phyloP scores from a whole-genome alignment of 2,797 vertebrate species.

The Sebastes kiyomatsui region DNA sequence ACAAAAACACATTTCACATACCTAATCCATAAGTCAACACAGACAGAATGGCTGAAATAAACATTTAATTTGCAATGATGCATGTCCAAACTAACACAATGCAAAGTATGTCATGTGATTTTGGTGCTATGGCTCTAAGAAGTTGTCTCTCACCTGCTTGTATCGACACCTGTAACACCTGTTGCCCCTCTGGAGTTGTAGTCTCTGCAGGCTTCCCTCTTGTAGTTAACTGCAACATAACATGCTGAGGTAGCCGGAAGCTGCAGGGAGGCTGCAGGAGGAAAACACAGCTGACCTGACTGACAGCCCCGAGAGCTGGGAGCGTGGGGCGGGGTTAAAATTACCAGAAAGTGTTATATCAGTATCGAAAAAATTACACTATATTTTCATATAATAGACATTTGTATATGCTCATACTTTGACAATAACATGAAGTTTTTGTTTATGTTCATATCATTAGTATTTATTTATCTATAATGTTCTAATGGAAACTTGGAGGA shows the following conservation, averaged over 20 bases:
- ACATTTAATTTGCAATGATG: not conserved
- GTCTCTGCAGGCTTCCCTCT: not conserved
- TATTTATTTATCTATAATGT: not conserved
- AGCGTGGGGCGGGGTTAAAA: slow-evolving; percentile 44
- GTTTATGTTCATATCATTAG: not conserved
- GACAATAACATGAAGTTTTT: not conserved
- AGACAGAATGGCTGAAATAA: not conserved
- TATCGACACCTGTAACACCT: slow-evolving; percentile 8
- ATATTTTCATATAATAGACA: not conserved
- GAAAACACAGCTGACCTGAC: not conserved
- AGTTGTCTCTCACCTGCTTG: too few species aligned
- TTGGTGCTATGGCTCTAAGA: not conserved
- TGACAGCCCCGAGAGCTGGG: not conserved
- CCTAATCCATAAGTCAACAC: not conserved
- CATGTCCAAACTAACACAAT: not conserved
- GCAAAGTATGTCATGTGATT: rapidly evolving
- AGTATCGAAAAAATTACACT: not conserved
- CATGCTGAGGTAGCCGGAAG: not conserved
- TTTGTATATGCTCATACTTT: not conserved
- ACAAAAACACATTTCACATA: not conserved
- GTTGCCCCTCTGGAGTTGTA: not conserved
- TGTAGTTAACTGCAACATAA: not conserved
- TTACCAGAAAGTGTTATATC: not conserved
- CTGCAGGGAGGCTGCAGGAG: not conserved
- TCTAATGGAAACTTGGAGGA: not conserved